These are phyloP conservation scores for Eilema depressum DNA, from an alignment of 2,888 invertebrate species.

Conservation along the genomic window DNA sequence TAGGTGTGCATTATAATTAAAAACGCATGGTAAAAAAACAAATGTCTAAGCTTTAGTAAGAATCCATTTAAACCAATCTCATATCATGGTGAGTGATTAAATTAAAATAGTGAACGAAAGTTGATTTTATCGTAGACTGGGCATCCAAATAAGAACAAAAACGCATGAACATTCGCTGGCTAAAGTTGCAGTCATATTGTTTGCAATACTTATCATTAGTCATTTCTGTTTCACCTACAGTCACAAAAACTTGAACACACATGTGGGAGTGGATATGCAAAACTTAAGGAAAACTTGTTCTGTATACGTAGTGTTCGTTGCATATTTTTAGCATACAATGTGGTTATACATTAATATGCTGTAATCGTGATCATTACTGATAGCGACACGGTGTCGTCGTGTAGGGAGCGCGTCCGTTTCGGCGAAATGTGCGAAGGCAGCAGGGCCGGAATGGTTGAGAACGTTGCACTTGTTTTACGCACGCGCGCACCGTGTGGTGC, in stretches of 20 bases:
- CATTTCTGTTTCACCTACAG: constrained; percentile 37
- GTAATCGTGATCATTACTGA: constrained; percentile 18
- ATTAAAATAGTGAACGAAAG: constrained; percentile 5
- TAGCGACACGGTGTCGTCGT: constrained; percentile 10
- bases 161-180: constrained; percentile 22
- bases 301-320: constrained; percentile 14
- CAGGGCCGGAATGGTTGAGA: constrained; percentile 56
- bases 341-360: constrained; percentile 9
- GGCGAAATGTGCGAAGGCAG: constrained; percentile 54
- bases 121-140: constrained; percentile 11
- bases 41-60: background rate
- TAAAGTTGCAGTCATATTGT: constrained; percentile 25
- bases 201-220: constrained; percentile 25
- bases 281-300: constrained; percentile 28
- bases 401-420: constrained; percentile 30
- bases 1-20: background rate
- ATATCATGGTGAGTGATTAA: background rate
- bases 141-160: constrained; percentile 14
- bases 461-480: constrained; percentile 82
- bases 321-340: constrained; percentile 19
- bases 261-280: constrained; percentile 41
- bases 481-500: constrained; percentile 80
- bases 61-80: background rate
- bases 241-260: constrained; percentile 36
- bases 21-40: background rate